Percentiles rank a stretch among this genome's conserved stretches.
These are phyloP conservation scores for Rhagoletis pomonella DNA, from an alignment of 1,140 invertebrate genomes.

Conservation along the genomic window DNA sequence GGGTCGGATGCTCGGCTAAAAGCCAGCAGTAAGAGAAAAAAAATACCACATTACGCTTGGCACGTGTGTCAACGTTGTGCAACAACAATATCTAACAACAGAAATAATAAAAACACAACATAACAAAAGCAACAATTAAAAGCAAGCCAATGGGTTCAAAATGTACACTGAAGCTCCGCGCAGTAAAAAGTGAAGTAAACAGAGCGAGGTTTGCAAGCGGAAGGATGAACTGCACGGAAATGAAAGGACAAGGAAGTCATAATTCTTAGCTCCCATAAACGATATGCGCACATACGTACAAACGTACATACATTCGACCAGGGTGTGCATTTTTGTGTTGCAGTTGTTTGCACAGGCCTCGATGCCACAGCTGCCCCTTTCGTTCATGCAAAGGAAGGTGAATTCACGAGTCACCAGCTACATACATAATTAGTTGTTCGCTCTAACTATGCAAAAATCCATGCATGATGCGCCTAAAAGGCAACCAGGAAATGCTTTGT, in stretches of 20 bases:
- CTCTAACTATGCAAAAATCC: neutral
- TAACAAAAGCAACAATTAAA: conserved; percentile 37
- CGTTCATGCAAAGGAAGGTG: neutral
- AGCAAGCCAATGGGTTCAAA: neutral
- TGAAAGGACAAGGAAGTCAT: conserved; percentile 43
- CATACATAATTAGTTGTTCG: neutral
- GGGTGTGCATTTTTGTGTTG: neutral
- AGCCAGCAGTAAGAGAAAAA: neutral
- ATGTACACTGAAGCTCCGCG: neutral
- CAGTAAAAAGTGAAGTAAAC: neutral
- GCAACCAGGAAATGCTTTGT: conserved; percentile 46
- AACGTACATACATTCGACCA: neutral
- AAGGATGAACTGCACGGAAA: conserved; percentile 29
- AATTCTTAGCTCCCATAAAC: conserved; percentile 1
- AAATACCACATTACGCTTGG: neutral
- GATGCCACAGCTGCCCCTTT: neutral
- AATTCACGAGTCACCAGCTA: neutral
- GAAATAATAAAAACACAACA: neutral
- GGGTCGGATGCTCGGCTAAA: neutral
- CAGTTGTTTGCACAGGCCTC: neutral
- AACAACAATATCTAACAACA: neutral
- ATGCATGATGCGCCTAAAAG: conserved; percentile 23
- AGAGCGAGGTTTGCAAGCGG: neutral
- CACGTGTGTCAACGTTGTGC: conserved; percentile 11
- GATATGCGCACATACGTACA: neutral